Evolutionary conservation across 2,113 vertebrate genomes (phyloP).

Genomic region (Phylloscopus trochilus): DNA sequence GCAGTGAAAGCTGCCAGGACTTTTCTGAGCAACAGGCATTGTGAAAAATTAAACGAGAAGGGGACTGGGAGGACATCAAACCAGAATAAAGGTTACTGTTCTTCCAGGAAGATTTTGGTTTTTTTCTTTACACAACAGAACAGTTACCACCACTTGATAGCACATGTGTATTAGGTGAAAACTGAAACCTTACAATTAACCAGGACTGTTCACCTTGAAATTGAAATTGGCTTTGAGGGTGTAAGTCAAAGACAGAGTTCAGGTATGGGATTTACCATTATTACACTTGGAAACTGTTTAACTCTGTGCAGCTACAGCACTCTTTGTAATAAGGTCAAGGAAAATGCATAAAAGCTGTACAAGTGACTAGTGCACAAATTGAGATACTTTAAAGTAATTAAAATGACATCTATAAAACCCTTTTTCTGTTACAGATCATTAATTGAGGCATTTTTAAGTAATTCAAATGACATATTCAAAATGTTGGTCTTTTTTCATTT

Average conservation of each 20-base stretch:
- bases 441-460: background rate
- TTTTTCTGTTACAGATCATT: background rate
- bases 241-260: background rate
- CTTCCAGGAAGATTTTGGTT: background rate
- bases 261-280: background rate
- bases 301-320: background rate
- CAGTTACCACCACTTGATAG: background rate
- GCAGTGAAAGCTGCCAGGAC: background rate
- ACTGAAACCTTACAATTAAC: background rate
- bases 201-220: background rate
- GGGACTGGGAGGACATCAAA: background rate
- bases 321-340: background rate
- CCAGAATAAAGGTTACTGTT: background rate
- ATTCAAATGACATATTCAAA: background rate
- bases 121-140: background rate
- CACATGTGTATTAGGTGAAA: background rate
- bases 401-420: background rate
- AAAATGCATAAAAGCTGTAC: background rate
- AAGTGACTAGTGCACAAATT: background rate
- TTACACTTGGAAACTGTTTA: background rate
- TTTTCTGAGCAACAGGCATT: background rate
- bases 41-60: background rate
- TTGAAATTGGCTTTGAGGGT: background rate
- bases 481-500: background rate
- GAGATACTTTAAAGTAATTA: background rate